Conservation (phyloP, 2,113 vertebrate genomes). For the Neofelis nebulosa region DNA sequence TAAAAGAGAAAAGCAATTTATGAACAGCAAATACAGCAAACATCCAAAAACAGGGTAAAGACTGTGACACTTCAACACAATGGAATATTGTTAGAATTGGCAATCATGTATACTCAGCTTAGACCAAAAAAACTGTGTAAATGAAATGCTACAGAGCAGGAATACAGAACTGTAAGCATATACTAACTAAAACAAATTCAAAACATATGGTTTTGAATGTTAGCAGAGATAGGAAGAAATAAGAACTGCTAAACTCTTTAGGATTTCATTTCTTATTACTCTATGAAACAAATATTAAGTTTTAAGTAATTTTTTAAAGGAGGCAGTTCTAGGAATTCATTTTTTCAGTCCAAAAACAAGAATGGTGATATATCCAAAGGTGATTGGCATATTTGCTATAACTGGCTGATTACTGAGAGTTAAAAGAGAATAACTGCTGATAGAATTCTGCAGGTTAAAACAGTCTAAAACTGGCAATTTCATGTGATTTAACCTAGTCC, state of each 20-base stretch:
- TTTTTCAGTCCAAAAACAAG: neutral
- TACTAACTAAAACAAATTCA: conserved; percentile 1
- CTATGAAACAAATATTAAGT: neutral
- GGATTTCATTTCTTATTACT: neutral
- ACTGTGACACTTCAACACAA: neutral
- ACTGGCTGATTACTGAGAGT: neutral
- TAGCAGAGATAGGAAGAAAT: neutral
- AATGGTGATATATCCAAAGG: conserved; percentile 13
- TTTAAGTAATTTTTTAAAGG: conserved; percentile 14
- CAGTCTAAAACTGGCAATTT: neutral
- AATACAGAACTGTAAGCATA: neutral
- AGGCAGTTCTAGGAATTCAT: conserved; percentile 21
- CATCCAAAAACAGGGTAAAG: neutral
- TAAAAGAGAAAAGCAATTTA: neutral
- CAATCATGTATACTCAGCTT: neutral
- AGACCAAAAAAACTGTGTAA: neutral
- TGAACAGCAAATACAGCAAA: neutral
- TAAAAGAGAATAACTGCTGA: conserved; percentile 14
- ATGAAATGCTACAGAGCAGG: neutral
- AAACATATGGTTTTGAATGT: neutral
- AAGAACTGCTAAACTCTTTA: neutral
- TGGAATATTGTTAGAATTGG: neutral
- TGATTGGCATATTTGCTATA: neutral
- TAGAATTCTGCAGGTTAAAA: neutral
- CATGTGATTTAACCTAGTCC: neutral